Evolutionary conservation across 2,113 vertebrate species (phyloP).

Genomic region (Semicossyphus pulcher): DNA sequence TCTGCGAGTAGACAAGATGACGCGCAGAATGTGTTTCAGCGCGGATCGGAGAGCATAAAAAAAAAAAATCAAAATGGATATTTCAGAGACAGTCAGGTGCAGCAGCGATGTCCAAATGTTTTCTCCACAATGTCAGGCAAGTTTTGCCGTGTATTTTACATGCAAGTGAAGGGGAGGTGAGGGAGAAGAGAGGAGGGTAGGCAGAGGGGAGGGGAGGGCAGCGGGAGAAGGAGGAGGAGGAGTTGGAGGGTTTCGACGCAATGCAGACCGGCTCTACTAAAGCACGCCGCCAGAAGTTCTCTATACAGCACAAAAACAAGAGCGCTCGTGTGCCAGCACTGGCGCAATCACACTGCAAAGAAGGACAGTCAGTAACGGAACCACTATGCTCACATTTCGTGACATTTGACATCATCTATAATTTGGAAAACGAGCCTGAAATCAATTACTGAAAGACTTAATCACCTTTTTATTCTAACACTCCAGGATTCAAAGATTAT

Average conservation of each 20-base stretch:
- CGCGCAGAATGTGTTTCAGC: slow-evolving; percentile 69
- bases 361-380: slow-evolving; percentile 30
- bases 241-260: slow-evolving; percentile 85
- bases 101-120: slow-evolving; percentile 62
- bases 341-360: slow-evolving; percentile 74
- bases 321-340: slow-evolving; percentile 73
- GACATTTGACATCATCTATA: not conserved
- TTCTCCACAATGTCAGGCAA: slow-evolving; percentile 74
- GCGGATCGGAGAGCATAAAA: slow-evolving; percentile 38
- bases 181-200: slow-evolving; percentile 8
- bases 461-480: not conserved
- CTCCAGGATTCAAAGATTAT: not conserved
- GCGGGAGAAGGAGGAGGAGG: slow-evolving; percentile 60
- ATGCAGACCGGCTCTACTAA: slow-evolving; percentile 85
- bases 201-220: slow-evolving; percentile 27
- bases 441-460: not conserved
- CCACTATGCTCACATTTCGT: not conserved
- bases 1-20: slow-evolving; percentile 80
- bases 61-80: slow-evolving; percentile 17
- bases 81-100: slow-evolving; percentile 32
- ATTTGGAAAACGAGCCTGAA: not conserved
- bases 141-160: slow-evolving; percentile 75
- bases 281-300: slow-evolving; percentile 81
- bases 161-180: slow-evolving; percentile 68
- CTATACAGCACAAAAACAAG: slow-evolving; percentile 76